Evolutionary conservation across 2,113 vertebrate species (phyloP).

Genomic region (Tretioscincus oriximinensis): DNA sequence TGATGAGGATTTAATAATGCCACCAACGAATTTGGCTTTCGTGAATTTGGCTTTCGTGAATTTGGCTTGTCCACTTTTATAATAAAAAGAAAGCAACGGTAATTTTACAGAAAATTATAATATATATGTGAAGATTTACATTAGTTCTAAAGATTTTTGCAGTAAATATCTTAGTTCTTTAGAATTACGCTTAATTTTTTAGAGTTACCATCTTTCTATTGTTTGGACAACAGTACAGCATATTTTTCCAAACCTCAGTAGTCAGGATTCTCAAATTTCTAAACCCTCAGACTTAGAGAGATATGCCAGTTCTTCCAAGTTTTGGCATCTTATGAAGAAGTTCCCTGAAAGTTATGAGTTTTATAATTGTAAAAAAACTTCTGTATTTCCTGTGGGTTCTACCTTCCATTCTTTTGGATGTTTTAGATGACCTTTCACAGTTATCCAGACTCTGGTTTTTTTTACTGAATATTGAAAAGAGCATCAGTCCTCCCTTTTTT

Average conservation of each 20-base stretch:
- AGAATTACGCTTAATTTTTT: background rate
- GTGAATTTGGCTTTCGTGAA: background rate
- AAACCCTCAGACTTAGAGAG: rapidly evolving
- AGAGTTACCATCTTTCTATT: background rate
- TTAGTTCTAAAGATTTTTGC: slow-evolving; percentile 24
- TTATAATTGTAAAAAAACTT: background rate
- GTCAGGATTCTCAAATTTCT: background rate
- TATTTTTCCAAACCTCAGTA: background rate
- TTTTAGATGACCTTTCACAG: too few relatives aligned
- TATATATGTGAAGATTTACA: background rate
- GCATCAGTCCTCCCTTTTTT: background rate
- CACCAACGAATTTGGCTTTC: background rate
- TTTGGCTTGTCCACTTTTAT: background rate
- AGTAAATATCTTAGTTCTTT: background rate
- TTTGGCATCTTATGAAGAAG: background rate
- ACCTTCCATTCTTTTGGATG: background rate
- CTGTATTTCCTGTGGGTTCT: background rate
- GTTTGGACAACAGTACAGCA: rapidly evolving
- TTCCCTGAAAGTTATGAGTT: background rate
- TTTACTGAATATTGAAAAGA: too few relatives aligned
- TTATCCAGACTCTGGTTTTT: too few relatives aligned
- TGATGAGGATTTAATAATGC: rapidly evolving
- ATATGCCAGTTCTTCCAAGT: rapidly evolving
- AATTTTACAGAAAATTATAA: background rate
- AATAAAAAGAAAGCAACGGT: background rate